Evolutionary conservation across 2,113 vertebrate species (phyloP).

Genomic region (Zosterops hypoxanthus): DNA sequence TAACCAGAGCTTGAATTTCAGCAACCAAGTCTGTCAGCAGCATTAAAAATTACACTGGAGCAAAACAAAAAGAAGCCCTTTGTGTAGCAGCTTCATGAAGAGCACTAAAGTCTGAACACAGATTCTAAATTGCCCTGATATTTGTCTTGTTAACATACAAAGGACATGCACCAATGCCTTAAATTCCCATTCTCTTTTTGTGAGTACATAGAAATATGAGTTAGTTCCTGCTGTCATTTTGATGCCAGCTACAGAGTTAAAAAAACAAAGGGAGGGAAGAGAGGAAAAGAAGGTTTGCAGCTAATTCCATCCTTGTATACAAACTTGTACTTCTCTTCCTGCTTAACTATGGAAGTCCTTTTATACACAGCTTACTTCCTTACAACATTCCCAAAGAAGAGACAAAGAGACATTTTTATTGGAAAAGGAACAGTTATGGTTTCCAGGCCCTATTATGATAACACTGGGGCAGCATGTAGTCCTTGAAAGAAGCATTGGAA

Average conservation of each 20-base stretch:
- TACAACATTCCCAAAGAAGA: neutral
- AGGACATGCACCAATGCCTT: neutral
- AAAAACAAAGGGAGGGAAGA: neutral
- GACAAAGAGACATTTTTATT: neutral
- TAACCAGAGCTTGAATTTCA: constrained; percentile 14
- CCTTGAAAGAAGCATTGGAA: neutral
- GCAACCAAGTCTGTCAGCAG: neutral
- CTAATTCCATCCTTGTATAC: neutral
- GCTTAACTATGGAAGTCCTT: neutral
- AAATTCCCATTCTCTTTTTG: neutral
- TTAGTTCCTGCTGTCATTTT: neutral
- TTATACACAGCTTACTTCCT: neutral
- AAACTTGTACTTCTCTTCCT: constrained; percentile 9
- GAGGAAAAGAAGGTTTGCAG: neutral
- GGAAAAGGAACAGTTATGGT: neutral
- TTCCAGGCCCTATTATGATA: neutral
- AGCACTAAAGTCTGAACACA: neutral
- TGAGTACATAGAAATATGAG: neutral
- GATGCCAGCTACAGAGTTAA: neutral
- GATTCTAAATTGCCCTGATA: neutral
- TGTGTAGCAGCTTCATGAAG: neutral
- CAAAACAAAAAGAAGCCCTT: neutral
- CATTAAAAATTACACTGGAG: neutral
- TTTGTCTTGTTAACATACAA: neutral
- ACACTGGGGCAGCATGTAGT: neutral